Conservation (phyloP, 1,140 invertebrate species). For the Platyura marginata region DNA sequence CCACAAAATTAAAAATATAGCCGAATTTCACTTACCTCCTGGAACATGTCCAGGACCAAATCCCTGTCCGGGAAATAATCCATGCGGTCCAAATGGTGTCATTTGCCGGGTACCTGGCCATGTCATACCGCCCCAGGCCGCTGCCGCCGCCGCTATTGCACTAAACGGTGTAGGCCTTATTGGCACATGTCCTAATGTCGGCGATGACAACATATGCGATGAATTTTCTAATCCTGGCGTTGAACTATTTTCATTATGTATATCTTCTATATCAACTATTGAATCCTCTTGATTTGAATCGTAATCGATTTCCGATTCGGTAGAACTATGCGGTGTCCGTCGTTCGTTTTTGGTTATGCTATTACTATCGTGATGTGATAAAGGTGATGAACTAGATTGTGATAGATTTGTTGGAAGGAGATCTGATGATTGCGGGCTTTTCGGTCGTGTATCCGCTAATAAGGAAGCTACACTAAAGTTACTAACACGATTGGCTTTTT, state of each 20-base stretch:
- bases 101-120: conserved; percentile 36
- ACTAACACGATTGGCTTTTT: conserved; percentile 33
- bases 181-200: conserved; percentile 28
- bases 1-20: too few species aligned
- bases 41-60: conserved; percentile 15
- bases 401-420: conserved; percentile 25
- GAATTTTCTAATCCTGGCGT: conserved; percentile 22
- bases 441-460: conserved; percentile 38
- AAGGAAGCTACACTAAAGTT: conserved; percentile 47
- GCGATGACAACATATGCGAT: conserved; percentile 17
- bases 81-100: conserved; percentile 21
- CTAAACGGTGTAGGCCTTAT: conserved; percentile 46
- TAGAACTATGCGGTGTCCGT: conserved; percentile 20
- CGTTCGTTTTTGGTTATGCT: conserved; percentile 16
- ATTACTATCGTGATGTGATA: conserved; percentile 3
- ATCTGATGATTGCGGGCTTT: conserved; percentile 14
- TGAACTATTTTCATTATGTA: conserved; percentile 30
- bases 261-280: conserved; percentile 46
- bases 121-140: conserved; percentile 37
- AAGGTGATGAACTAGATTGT: conserved; percentile 1
- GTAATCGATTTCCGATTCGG: conserved; percentile 37
- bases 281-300: conserved; percentile 39
- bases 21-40: conserved; percentile 17
- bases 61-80: conserved; percentile 20
- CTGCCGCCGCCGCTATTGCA: conserved; percentile 40